phyloP scores from a whole-genome alignment of 35 echinoderm and acorn worm species.

The Eucidaris tribuloides region DNA sequence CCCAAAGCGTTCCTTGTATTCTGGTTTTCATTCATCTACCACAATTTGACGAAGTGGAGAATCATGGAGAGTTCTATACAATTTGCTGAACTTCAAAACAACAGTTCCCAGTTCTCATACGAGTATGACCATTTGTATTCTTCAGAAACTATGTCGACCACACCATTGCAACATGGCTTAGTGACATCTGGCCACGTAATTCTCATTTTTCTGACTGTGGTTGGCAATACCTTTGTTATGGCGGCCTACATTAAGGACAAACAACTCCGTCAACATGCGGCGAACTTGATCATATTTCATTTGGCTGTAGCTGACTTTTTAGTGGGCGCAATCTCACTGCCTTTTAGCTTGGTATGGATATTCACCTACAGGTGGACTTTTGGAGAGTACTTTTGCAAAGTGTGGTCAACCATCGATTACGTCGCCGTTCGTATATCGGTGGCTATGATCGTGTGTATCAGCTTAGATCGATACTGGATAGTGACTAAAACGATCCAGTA shows the following conservation, averaged over 20 bases:
- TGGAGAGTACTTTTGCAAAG: conserved; percentile 51
- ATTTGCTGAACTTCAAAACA: too few species aligned
- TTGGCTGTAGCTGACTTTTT: conserved; percentile 43
- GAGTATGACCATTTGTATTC: too few species aligned
- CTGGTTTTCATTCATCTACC: too few species aligned
- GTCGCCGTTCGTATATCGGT: background rate
- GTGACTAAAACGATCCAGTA: conserved; percentile 34
- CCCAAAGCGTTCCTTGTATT: too few species aligned
- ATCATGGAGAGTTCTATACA: too few species aligned
- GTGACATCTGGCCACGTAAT: too few species aligned
- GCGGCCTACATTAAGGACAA: conserved; percentile 21
- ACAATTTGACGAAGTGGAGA: too few species aligned
- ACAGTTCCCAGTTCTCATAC: too few species aligned
- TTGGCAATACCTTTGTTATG: conserved; percentile 43
- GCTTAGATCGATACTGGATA: conserved; percentile 45
- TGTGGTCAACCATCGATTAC: conserved; percentile 31
- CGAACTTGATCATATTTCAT: conserved; percentile 48
- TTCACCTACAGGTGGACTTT: conserved; percentile 20
- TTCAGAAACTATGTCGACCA: too few species aligned
- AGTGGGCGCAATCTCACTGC: conserved; percentile 33
- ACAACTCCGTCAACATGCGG: conserved; percentile 24
- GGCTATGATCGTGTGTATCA: conserved; percentile 32
- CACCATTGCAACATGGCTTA: too few species aligned
- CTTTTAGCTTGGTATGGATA: conserved; percentile 7
- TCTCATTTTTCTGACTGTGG: background rate